Percentiles rank a stretch among this genome's conserved stretches.
Conservation (phyloP, 1,140 invertebrate species). For the Amyelois transitella region DNA sequence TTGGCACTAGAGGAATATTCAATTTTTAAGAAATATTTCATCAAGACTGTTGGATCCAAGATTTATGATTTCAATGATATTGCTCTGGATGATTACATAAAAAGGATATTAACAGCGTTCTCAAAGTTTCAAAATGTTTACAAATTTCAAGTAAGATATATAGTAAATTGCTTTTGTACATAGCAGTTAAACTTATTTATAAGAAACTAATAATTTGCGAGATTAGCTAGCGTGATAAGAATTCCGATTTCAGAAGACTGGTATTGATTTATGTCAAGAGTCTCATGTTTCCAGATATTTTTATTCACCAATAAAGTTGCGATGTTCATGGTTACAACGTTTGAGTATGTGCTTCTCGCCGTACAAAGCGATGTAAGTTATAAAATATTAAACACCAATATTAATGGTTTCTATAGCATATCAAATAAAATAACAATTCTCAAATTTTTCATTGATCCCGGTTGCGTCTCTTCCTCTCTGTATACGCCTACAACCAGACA, state of each 20-base stretch:
- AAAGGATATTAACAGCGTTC: constrained; percentile 32
- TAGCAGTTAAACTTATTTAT: background rate
- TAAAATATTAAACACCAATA: background rate
- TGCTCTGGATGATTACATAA: constrained; percentile 22
- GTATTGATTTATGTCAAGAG: too few species aligned
- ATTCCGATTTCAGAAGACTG: too few species aligned
- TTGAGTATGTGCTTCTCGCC: constrained; percentile 26
- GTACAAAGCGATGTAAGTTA: constrained; percentile 37
- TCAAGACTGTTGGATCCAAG: background rate
- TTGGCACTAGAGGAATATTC: background rate
- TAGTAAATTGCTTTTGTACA: background rate
- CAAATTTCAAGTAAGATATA: constrained; percentile 25
- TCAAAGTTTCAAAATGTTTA: constrained; percentile 23
- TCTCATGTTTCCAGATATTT: constrained; percentile 25
- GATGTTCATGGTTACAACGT: constrained; percentile 17
- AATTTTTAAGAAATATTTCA: background rate
- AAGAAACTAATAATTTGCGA: too few species aligned
- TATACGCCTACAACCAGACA: too few species aligned
- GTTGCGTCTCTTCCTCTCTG: too few species aligned
- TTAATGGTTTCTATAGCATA: background rate
- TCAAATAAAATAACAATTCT: too few species aligned
- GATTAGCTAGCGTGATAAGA: too few species aligned
- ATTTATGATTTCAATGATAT: constrained; percentile 22
- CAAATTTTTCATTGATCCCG: too few species aligned
- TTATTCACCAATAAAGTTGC: constrained; percentile 32